phyloP scores from a whole-genome alignment of 2,797 vertebrate genomes.

The Balearica regulorum region DNA sequence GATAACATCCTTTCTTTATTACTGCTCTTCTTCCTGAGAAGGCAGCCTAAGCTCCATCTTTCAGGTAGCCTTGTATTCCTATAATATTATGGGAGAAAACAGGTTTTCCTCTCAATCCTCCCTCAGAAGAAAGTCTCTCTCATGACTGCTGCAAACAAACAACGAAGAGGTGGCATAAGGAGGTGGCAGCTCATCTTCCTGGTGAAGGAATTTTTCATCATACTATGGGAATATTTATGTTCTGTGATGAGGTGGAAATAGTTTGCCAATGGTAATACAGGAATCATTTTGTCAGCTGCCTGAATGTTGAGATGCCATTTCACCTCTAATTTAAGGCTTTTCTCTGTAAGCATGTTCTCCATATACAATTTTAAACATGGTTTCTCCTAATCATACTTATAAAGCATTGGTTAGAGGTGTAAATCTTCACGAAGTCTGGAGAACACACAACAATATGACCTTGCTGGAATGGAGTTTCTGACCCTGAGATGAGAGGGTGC shows the following conservation, averaged over 20 bases:
- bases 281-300: background rate
- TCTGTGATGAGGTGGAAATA: background rate
- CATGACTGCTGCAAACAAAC: background rate
- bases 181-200: background rate
- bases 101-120: background rate
- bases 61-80: background rate
- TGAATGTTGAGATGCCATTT: background rate
- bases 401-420: background rate
- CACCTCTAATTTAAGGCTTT: background rate
- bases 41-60: background rate
- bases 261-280: background rate
- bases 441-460: background rate
- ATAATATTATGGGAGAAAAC: background rate
- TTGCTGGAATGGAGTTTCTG: background rate
- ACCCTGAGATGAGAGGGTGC: background rate
- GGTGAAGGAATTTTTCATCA: background rate
- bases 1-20: background rate
- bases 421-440: background rate
- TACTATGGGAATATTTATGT: background rate
- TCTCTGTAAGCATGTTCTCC: background rate
- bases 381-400: background rate
- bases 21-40: background rate
- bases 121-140: background rate
- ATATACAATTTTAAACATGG: background rate
- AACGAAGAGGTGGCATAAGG: background rate